These are phyloP conservation scores for Oxyura jamaicensis DNA, from an alignment of 2,113 vertebrate species.

Conservation along the genomic window DNA sequence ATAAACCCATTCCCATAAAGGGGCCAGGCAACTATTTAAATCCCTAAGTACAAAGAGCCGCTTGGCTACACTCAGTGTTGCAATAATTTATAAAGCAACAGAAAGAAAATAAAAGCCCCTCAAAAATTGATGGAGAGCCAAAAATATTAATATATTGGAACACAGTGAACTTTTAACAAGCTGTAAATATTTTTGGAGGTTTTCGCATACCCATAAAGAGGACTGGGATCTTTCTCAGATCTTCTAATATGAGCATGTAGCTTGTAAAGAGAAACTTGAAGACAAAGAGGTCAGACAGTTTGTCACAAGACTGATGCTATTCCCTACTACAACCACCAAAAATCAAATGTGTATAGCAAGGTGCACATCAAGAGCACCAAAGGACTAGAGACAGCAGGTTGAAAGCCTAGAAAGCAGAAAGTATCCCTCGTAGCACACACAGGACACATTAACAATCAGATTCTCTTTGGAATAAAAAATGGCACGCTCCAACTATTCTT, in stretches of 20 bases:
- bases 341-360: neutral
- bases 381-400: neutral
- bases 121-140: slow-evolving; percentile 36
- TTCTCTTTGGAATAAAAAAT: neutral
- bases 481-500: neutral
- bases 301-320: neutral
- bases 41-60: slow-evolving; percentile 28
- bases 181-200: slow-evolving; percentile 26
- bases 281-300: neutral
- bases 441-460: rapidly evolving
- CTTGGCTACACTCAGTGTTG: slow-evolving; percentile 6
- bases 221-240: neutral
- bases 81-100: slow-evolving; percentile 59
- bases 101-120: slow-evolving; percentile 41
- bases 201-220: neutral
- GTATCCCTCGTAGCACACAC: rapidly evolving
- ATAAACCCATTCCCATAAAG: neutral
- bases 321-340: neutral
- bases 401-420: neutral
- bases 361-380: neutral
- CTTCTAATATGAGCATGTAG: neutral
- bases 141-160: slow-evolving; percentile 57
- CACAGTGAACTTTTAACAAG: neutral
- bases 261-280: neutral
- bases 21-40: slow-evolving; percentile 49